phyloP scores from a whole-genome alignment of 2,888 invertebrate species.

The Acleris sparsana region DNA sequence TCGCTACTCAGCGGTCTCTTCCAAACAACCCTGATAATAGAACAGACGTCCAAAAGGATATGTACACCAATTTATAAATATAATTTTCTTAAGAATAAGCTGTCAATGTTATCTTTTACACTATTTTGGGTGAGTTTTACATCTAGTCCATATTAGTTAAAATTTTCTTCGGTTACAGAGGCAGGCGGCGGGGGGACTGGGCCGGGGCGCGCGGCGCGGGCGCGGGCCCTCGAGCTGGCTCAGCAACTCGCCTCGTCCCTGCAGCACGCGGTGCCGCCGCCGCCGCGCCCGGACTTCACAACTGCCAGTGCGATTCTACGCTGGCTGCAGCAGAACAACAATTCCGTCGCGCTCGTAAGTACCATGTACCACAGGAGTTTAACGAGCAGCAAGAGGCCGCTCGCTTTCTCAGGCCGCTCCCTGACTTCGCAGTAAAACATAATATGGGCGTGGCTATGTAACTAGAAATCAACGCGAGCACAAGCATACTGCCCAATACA shows the following conservation, averaged over 20 bases:
- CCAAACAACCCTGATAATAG: too few relatives aligned
- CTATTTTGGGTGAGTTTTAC: too few relatives aligned
- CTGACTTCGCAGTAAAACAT: too few relatives aligned
- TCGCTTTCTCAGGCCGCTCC: too few relatives aligned
- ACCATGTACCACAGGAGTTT: not conserved
- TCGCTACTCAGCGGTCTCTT: too few relatives aligned
- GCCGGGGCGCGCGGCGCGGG: slow-evolving; percentile 74
- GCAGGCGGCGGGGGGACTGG: slow-evolving; percentile 59
- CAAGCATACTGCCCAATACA: too few relatives aligned
- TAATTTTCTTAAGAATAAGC: too few relatives aligned
- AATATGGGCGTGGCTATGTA: too few relatives aligned
- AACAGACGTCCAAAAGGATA: too few relatives aligned
- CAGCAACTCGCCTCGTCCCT: slow-evolving; percentile 86
- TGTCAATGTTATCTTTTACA: too few relatives aligned
- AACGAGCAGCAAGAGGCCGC: not conserved
- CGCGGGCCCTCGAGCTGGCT: slow-evolving; percentile 85
- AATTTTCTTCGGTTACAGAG: slow-evolving; percentile 49
- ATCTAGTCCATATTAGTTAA: not conserved
- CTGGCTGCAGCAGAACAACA: slow-evolving; percentile 86
- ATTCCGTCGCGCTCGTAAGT: slow-evolving; percentile 74
- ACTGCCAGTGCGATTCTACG: slow-evolving; percentile 86
- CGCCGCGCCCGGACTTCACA: slow-evolving; percentile 86
- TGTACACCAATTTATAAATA: too few relatives aligned
- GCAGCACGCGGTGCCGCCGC: slow-evolving; percentile 85
- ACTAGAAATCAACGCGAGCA: too few relatives aligned